Conservation (phyloP, 2,113 vertebrate genomes). For the Azemiops feae region DNA sequence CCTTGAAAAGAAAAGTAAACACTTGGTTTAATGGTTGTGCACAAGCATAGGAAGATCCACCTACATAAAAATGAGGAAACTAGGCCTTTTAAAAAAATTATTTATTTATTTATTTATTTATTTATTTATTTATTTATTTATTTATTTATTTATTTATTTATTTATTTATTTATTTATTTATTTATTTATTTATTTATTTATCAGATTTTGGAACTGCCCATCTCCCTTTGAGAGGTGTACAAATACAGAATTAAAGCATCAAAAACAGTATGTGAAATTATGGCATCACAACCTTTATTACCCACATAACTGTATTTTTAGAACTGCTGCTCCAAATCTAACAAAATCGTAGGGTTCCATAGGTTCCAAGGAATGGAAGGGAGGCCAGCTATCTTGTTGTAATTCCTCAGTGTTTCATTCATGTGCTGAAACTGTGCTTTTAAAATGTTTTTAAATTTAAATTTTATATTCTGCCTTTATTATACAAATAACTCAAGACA, state of each 20-base stretch:
- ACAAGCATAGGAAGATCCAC: not conserved
- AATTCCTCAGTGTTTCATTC: not conserved
- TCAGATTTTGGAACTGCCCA: not conserved
- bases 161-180: no score
- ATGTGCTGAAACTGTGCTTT: not conserved
- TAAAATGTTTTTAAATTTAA: not conserved
- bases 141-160: no score
- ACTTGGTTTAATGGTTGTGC: not conserved
- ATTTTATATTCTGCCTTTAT: not conserved
- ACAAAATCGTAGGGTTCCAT: not conserved
- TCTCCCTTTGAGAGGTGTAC: not conserved
- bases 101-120: not conserved
- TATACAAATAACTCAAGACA: not conserved
- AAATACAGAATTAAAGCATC: not conserved
- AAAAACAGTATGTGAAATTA: not conserved
- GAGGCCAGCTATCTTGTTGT: not conserved
- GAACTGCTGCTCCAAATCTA: not conserved
- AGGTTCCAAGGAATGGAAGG: not conserved
- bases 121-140: no score
- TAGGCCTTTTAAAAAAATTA: no score
- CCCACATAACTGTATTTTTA: not conserved
- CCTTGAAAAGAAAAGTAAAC: not conserved
- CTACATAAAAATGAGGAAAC: not conserved
- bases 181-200: no score
- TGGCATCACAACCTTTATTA: not conserved